These are phyloP conservation scores for Punctoribates punctum DNA, from an alignment of 2,888 invertebrate genomes.

Conservation along the genomic window DNA sequence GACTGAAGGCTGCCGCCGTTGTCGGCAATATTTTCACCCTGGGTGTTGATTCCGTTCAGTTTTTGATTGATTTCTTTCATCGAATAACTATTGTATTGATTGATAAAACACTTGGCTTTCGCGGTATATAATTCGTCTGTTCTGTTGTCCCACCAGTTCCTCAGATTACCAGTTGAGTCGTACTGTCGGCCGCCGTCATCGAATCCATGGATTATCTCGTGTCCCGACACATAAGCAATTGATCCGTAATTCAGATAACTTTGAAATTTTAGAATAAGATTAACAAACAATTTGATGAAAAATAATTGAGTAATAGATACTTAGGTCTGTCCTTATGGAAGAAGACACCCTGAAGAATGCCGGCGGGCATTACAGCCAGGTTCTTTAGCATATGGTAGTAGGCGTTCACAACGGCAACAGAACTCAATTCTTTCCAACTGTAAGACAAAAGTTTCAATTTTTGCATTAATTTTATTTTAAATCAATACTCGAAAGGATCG, in stretches of 20 bases:
- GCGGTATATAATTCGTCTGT: constrained; percentile 58
- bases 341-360: constrained; percentile 49
- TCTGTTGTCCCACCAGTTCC: constrained; percentile 47
- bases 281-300: neutral
- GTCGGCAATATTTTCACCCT: constrained; percentile 92
- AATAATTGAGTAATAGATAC: constrained; percentile 38
- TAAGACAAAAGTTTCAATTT: neutral
- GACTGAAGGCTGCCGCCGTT: constrained; percentile 90
- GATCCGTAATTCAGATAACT: constrained; percentile 53
- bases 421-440: constrained; percentile 72
- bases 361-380: constrained; percentile 60
- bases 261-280: neutral
- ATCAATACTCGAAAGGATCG: neutral
- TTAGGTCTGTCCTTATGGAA: constrained; percentile 52
- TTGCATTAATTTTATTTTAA: neutral
- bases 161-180: constrained; percentile 46
- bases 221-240: constrained; percentile 85
- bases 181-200: constrained; percentile 54
- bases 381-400: constrained; percentile 80
- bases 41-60: constrained; percentile 85
- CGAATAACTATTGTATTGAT: constrained; percentile 46
- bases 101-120: constrained; percentile 45
- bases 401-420: constrained; percentile 79
- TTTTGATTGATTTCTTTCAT: constrained; percentile 66
- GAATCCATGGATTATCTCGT: constrained; percentile 75